Conservation (phyloP, 2,113 vertebrate genomes). For the Holacanthus passer region DNA sequence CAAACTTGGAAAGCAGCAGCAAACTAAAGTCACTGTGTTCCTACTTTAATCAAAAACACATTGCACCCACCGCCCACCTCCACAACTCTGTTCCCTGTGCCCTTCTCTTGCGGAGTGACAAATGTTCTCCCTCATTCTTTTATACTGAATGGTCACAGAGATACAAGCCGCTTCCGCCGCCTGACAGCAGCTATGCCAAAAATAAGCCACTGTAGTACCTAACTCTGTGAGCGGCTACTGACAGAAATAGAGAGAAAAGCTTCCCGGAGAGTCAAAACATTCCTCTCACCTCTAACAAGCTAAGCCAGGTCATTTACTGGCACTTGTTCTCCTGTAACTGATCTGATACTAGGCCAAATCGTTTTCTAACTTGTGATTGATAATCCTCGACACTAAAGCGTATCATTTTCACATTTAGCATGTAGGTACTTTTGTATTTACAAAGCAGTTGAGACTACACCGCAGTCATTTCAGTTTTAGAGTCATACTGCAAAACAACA, state of each 20-base stretch:
- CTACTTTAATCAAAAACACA: slow-evolving; percentile 85
- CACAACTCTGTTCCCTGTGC: slow-evolving; percentile 53
- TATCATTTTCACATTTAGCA: slow-evolving; percentile 25
- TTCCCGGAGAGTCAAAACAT: slow-evolving; percentile 59
- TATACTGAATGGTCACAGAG: slow-evolving; percentile 49
- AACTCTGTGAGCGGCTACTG: slow-evolving; percentile 48
- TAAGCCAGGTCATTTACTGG: slow-evolving; percentile 53
- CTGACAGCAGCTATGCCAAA: slow-evolving; percentile 63
- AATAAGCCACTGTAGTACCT: slow-evolving; percentile 62
- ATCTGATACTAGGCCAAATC: slow-evolving; percentile 16
- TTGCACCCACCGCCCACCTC: slow-evolving; percentile 64
- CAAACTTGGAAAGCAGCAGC: slow-evolving; percentile 77
- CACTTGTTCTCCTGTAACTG: slow-evolving; percentile 39
- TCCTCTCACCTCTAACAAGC: slow-evolving; percentile 55
- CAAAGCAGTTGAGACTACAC: background rate
- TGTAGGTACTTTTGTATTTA: slow-evolving; percentile 33
- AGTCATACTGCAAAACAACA: slow-evolving; percentile 39
- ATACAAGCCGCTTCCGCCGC: slow-evolving; percentile 53
- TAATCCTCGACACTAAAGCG: slow-evolving; percentile 6
- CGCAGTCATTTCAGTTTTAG: slow-evolving; percentile 19
- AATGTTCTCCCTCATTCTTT: slow-evolving; percentile 78
- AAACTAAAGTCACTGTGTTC: slow-evolving; percentile 79
- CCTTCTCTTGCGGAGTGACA: slow-evolving; percentile 72
- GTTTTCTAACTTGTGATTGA: slow-evolving; percentile 34
- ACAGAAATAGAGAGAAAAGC: slow-evolving; percentile 41